These are phyloP conservation scores for Orchesellides sinensis DNA, from an alignment of 2,888 invertebrate species.

Conservation along the genomic window DNA sequence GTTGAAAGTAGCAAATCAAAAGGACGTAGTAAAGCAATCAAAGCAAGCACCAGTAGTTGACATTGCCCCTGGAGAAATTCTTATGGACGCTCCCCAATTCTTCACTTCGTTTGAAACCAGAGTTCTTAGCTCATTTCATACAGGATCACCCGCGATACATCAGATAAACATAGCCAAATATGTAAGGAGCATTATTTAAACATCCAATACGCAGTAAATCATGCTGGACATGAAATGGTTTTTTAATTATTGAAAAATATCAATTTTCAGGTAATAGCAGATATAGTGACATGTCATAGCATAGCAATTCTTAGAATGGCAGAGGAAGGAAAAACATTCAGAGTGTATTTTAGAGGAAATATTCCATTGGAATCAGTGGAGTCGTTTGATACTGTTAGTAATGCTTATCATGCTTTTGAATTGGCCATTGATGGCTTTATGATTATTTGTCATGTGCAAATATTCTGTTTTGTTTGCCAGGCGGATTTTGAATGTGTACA, in stretches of 20 bases:
- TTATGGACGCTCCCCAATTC: background rate
- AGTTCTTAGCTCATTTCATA: slow-evolving; percentile 36
- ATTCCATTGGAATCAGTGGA: background rate
- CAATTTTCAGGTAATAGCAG: slow-evolving; percentile 23
- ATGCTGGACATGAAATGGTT: background rate
- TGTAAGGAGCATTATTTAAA: slow-evolving; percentile 18
- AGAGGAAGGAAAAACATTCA: background rate
- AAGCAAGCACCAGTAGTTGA: background rate
- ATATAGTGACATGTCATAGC: background rate
- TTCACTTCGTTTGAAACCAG: slow-evolving; percentile 40
- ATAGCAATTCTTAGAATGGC: slow-evolving; percentile 24
- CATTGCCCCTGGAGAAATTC: background rate
- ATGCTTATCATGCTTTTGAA: background rate
- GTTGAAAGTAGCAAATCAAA: slow-evolving; percentile 30
- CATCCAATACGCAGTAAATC: background rate
- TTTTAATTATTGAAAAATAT: background rate
- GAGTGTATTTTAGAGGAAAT: slow-evolving; percentile 38
- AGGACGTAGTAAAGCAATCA: slow-evolving; percentile 6
- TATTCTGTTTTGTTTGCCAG: background rate
- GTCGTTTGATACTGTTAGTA: slow-evolving; percentile 32
- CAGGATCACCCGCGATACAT: background rate
- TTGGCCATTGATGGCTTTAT: background rate
- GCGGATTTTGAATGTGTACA: slow-evolving; percentile 48
- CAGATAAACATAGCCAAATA: slow-evolving; percentile 28
- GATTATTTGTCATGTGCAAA: too few relatives aligned